Conservation (phyloP, 1,140 invertebrate genomes). For the Saccostrea echinata region DNA sequence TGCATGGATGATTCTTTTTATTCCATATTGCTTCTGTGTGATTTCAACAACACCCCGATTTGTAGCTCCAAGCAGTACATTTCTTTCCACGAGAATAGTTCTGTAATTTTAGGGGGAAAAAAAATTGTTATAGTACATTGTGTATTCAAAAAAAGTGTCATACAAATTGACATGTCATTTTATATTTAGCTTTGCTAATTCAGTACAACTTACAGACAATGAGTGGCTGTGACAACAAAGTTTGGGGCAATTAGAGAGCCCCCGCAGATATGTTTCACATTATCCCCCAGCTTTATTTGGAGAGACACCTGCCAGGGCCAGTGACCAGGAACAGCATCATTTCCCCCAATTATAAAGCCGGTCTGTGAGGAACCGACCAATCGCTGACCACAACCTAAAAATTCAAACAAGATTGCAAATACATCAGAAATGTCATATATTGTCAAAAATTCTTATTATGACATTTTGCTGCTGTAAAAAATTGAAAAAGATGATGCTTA, state of each 20-base stretch:
- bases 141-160: too few relatives aligned
- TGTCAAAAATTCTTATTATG: not conserved
- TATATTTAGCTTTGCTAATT: not conserved
- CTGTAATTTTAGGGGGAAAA: not conserved
- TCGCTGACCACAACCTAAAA: slow-evolving; percentile 64
- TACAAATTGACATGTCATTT: too few relatives aligned
- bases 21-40: slow-evolving; percentile 37
- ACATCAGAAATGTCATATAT: too few relatives aligned
- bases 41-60: slow-evolving; percentile 32
- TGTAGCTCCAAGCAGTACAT: slow-evolving; percentile 47
- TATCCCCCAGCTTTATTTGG: slow-evolving; percentile 46
- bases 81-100: not conserved
- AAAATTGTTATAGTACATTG: too few relatives aligned
- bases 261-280: slow-evolving; percentile 84
- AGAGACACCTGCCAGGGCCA: slow-evolving; percentile 76
- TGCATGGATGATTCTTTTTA: slow-evolving; percentile 43
- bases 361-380: slow-evolving; percentile 51
- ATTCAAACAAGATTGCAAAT: not conserved
- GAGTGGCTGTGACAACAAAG: slow-evolving; percentile 88
- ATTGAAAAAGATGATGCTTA: not conserved
- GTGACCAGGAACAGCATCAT: slow-evolving; percentile 59
- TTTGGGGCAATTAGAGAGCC: slow-evolving; percentile 87
- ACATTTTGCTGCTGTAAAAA: not conserved
- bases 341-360: slow-evolving; percentile 67
- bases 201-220: slow-evolving; percentile 82